phyloP scores from a whole-genome alignment of 2,888 invertebrate species.

The Ligdia adustata region DNA sequence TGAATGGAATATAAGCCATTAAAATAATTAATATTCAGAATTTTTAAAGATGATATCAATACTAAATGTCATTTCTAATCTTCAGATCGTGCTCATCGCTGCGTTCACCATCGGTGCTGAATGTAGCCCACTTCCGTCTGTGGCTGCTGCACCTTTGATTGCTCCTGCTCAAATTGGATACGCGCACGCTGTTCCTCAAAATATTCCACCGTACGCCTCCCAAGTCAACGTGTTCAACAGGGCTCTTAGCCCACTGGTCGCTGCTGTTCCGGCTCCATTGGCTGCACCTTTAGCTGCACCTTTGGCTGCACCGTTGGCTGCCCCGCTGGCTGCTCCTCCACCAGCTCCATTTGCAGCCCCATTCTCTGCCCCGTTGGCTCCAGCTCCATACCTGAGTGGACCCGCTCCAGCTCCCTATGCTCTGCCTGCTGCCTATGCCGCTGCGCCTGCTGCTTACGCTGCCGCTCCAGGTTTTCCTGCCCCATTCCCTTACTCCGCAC shows the following conservation, averaged over 20 bases:
- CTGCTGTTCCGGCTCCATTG: slow-evolving; percentile 52
- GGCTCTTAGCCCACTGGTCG: slow-evolving; percentile 65
- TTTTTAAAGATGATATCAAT: no score
- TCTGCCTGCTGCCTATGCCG: slow-evolving; percentile 43
- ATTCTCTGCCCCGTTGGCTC: slow-evolving; percentile 28
- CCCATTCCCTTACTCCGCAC: slow-evolving; percentile 46
- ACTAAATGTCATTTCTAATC: no score
- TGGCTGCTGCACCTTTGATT: slow-evolving; percentile 67
- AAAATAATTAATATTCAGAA: no score
- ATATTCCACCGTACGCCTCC: slow-evolving; percentile 85
- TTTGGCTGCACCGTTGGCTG: slow-evolving; percentile 34
- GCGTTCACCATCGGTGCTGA: slow-evolving; percentile 63
- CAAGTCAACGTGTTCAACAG: slow-evolving; percentile 83
- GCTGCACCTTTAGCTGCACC: slow-evolving; percentile 50
- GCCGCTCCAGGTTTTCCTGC: slow-evolving; percentile 49
- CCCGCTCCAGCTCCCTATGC: slow-evolving; percentile 36
- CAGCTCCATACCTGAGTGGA: slow-evolving; percentile 40
- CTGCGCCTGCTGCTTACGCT: slow-evolving; percentile 41
- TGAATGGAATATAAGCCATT: no score
- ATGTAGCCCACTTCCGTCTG: slow-evolving; percentile 61
- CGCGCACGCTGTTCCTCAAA: slow-evolving; percentile 84
- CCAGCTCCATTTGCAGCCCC: slow-evolving; percentile 44
- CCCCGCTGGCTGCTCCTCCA: slow-evolving; percentile 36
- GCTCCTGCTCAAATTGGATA: slow-evolving; percentile 84
- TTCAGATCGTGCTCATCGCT: slow-evolving; percentile 73